phyloP scores from a whole-genome alignment of 1,140 invertebrate genomes.

The Sycobia sp. region DNA sequence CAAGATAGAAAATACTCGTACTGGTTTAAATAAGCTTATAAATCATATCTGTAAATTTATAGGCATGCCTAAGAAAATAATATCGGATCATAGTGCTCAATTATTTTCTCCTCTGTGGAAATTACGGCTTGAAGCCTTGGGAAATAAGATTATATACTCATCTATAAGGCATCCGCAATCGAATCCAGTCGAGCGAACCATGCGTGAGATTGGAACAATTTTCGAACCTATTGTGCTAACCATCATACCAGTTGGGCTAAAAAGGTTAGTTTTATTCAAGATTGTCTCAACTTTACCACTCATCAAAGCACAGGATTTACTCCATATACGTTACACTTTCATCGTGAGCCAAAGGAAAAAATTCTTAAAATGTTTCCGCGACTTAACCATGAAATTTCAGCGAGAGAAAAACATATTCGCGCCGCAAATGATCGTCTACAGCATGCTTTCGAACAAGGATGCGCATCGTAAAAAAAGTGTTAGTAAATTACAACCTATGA shows the following conservation, averaged over 20 bases:
- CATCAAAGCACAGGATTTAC: conserved; percentile 42
- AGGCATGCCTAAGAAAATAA: conserved; percentile 12
- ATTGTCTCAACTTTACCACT: conserved; percentile 22
- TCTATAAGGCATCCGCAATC: conserved; percentile 29
- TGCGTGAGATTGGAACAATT: conserved; percentile 20
- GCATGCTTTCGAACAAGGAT: conserved; percentile 16
- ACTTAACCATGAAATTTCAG: not conserved
- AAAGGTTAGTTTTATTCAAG: conserved; percentile 35
- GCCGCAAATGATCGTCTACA: conserved; percentile 3
- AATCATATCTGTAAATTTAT: not conserved
- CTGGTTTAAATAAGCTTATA: not conserved
- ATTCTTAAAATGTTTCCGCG: conserved; percentile 7
- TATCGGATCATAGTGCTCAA: conserved; percentile 33
- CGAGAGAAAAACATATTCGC: conserved; percentile 1
- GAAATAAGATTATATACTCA: conserved; percentile 34
- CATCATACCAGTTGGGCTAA: conserved; percentile 18
- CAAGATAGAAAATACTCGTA: conserved; percentile 32
- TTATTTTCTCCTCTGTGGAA: conserved; percentile 26
- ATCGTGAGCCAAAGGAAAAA: not conserved
- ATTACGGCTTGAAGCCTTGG: conserved; percentile 18
- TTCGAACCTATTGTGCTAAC: conserved; percentile 10
- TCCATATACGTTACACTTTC: conserved; percentile 35
- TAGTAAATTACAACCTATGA: not conserved
- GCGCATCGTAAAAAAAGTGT: not conserved
- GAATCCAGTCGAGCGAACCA: not conserved